Conservation (phyloP, 92 coral and sea anemone species). For the Ricordea florida region DNA sequence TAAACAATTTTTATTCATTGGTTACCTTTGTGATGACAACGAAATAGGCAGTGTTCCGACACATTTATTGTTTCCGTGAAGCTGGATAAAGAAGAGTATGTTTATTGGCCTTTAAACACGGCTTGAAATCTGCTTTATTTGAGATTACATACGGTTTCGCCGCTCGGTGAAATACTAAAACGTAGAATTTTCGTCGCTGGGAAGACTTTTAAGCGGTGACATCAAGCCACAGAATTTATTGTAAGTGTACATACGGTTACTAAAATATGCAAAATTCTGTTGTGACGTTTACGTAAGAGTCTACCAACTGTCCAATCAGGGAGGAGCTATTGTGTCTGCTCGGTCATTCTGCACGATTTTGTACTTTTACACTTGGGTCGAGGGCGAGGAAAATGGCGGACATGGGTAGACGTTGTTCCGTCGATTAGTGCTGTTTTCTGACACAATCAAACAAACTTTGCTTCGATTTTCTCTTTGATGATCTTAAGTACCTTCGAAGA, state of each 20-base stretch:
- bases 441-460: background rate
- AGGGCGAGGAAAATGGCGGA: conserved; percentile 34
- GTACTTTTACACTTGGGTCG: background rate
- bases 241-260: too few species aligned
- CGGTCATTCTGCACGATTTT: conserved; percentile 63
- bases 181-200: background rate
- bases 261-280: conserved; percentile 74
- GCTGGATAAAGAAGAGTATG: background rate
- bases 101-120: background rate
- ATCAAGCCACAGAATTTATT: too few species aligned
- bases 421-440: conserved; percentile 13
- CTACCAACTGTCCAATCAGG: conserved; percentile 71
- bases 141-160: background rate
- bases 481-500: background rate
- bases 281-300: conserved; percentile 80
- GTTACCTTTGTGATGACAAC: conserved; percentile 19
- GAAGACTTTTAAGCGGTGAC: too few species aligned
- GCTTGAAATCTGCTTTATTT: background rate
- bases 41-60: background rate
- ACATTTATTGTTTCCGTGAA: background rate
- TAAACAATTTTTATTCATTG: conserved; percentile 12
- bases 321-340: conserved; percentile 71
- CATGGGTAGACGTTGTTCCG: background rate
- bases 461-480: background rate
- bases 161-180: background rate